Percentiles rank a stretch among this genome's conserved stretches.
These are phyloP conservation scores for Trididemnum nubilum DNA, from an alignment of 23 tunicate genomes.

Conservation along the genomic window DNA sequence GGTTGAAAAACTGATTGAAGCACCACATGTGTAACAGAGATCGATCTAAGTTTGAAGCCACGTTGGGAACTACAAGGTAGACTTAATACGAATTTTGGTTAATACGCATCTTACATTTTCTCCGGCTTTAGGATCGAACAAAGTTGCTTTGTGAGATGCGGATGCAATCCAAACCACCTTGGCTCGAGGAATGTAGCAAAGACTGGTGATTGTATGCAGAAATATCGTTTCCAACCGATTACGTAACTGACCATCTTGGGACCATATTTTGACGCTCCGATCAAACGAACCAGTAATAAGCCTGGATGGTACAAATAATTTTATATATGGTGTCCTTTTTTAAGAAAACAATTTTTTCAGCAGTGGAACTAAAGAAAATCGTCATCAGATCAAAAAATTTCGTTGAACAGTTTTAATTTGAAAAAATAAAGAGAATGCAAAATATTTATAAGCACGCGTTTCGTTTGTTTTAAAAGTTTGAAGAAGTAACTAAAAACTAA, in stretches of 20 bases:
- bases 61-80: too few relatives aligned
- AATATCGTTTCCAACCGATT: slow-evolving; percentile 73
- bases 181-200: slow-evolving; percentile 82
- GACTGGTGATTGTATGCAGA: slow-evolving; percentile 67
- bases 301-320: too few relatives aligned
- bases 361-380: background rate
- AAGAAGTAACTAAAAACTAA: too few relatives aligned
- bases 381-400: background rate
- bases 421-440: too few relatives aligned
- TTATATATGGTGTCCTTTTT: background rate
- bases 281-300: slow-evolving; percentile 92
- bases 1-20: too few relatives aligned
- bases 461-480: too few relatives aligned
- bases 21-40: too few relatives aligned
- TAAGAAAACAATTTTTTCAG: background rate
- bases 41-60: too few relatives aligned
- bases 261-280: slow-evolving; percentile 88
- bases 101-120: slow-evolving; percentile 94
- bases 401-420: too few relatives aligned
- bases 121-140: slow-evolving; percentile 93
- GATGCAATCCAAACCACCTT: slow-evolving; percentile 91
- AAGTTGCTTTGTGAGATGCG: slow-evolving; percentile 53
- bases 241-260: slow-evolving; percentile 92
- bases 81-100: too few relatives aligned
- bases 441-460: too few relatives aligned